A percentile compares a stretch with the other conserved stretches of the same genome.
Evolutionary conservation across 2,888 invertebrate genomes (phyloP).

Genomic region (Pecten maximus): DNA sequence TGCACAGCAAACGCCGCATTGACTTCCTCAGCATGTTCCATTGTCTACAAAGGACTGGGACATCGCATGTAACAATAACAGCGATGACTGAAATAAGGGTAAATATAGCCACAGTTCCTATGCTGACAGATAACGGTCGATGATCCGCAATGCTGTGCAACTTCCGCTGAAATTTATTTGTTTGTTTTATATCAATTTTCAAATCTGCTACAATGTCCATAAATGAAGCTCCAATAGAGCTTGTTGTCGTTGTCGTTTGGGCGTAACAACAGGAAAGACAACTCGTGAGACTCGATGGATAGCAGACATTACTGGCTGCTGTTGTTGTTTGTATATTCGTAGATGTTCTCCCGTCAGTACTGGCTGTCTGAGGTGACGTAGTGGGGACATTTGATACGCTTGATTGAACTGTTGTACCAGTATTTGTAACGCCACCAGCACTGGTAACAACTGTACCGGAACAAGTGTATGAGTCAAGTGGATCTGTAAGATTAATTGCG

Average conservation of each 20-base stretch:
- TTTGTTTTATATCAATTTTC: background rate
- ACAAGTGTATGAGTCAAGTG: background rate
- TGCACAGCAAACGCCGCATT: background rate
- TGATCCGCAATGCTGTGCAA: background rate
- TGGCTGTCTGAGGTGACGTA: no score
- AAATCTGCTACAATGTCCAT: background rate
- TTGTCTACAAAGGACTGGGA: background rate
- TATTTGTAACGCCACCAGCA: background rate
- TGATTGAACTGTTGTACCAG: background rate
- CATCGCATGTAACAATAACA: background rate
- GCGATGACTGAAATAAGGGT: background rate
- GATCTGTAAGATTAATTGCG: background rate
- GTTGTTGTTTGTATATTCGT: no score
- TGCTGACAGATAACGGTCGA: background rate
- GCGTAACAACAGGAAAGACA: background rate
- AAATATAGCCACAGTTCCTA: background rate
- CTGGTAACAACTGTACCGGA: background rate
- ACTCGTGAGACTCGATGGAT: background rate
- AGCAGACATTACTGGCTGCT: background rate
- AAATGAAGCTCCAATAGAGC: background rate
- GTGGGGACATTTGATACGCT: background rate
- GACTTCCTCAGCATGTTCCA: background rate
- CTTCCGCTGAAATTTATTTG: constrained; percentile 1
- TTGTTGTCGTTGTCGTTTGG: background rate
- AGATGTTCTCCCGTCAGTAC: no score